phyloP scores from a whole-genome alignment of 2,113 vertebrate species.

The Scophthalmus maximus region DNA sequence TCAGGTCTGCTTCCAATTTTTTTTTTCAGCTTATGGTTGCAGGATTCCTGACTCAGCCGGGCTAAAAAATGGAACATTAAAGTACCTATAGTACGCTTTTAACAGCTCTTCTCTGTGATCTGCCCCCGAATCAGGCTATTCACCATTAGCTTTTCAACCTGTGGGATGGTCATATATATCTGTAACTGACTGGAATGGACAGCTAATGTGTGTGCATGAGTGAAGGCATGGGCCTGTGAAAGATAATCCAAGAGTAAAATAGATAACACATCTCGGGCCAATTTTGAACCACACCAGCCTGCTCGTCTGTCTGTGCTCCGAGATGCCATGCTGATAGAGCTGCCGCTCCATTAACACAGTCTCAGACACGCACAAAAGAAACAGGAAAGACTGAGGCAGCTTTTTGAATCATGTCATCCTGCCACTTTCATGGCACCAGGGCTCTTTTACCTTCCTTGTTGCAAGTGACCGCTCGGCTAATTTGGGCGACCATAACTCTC shows the following conservation, averaged over 20 bases:
- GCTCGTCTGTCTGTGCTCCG: not conserved
- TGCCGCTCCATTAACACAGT: conserved; percentile 1
- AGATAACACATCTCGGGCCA: not conserved
- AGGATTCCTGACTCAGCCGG: not conserved
- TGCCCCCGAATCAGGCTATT: not conserved
- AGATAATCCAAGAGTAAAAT: conserved; percentile 3
- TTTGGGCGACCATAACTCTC: conserved; percentile 40
- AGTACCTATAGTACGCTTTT: too few species aligned
- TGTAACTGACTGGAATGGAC: not conserved
- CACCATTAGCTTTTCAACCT: not conserved
- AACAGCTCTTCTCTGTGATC: not conserved
- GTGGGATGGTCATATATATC: not conserved
- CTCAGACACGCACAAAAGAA: not conserved
- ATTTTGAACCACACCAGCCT: conserved; percentile 2
- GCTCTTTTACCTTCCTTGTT: not conserved
- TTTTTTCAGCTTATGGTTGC: not conserved
- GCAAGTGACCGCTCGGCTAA: conserved; percentile 37
- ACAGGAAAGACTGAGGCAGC: conserved; percentile 10
- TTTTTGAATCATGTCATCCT: conserved; percentile 5
- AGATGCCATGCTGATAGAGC: conserved; percentile 13
- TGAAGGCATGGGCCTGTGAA: not conserved
- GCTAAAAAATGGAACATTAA: too few species aligned
- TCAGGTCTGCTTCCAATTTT: conserved; percentile 20
- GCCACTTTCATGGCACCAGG: not conserved
- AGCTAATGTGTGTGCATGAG: not conserved